Conservation (phyloP, 2,113 vertebrate genomes). For the Oreochromis tanganicae region DNA sequence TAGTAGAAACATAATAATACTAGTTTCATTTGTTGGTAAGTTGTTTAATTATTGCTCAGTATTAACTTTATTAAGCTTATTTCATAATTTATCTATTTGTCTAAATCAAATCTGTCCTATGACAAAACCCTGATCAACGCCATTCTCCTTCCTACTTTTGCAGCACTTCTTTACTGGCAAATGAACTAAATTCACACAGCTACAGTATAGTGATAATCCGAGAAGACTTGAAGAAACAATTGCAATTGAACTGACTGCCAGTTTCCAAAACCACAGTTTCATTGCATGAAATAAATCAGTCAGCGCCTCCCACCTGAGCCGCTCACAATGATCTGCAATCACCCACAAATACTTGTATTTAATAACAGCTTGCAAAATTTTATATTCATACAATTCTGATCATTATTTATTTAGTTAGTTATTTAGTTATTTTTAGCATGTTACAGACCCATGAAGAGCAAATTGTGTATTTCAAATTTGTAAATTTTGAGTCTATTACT, state of each 20-base stretch:
- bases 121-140: neutral
- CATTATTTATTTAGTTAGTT: too few species aligned
- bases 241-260: neutral
- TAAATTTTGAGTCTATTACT: neutral
- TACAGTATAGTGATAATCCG: neutral
- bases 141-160: neutral
- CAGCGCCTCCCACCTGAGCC: neutral
- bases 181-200: neutral
- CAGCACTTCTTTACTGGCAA: neutral
- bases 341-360: neutral
- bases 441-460: too few species aligned
- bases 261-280: neutral
- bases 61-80: neutral
- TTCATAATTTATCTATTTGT: neutral
- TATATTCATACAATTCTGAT: neutral
- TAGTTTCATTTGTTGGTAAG: neutral
- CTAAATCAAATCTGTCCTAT: neutral
- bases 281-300: neutral
- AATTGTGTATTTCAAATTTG: neutral
- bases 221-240: neutral
- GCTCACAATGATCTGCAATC: neutral
- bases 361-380: neutral
- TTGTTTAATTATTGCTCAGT: neutral
- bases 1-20: neutral
- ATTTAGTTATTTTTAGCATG: too few species aligned